Base-by-base conservation (phyloP, 2,113 vertebrate species). In the Silurus asotus region DNA sequence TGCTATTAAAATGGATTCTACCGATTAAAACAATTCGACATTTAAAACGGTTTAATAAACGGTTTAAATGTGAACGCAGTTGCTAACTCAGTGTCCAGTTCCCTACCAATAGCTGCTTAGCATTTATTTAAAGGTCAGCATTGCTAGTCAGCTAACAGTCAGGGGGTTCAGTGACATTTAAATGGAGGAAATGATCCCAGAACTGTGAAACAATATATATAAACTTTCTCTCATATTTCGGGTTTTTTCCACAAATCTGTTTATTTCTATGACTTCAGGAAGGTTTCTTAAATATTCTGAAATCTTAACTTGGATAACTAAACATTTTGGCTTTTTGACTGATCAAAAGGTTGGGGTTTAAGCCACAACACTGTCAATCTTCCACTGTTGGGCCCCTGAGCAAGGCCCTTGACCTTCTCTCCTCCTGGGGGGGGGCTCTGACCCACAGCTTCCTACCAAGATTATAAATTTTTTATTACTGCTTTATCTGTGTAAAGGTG, bases 51-150 rank as follows among this genome's bases (percentile, higher is more conserved):
- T 20, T n/a, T 53, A 84, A 65, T 62, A 14, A 23, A 0, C 1
- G 14, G 15, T 19, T n/a, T 56, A 4, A 78, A 53, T 8, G 15
- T 28, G 9, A 7, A 37, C 23, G 17, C 0, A 17, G 14, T 13
- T 53, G 48, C 23, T 62, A 11, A n/a, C 13, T 4, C 19, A 23
- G 49, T 64, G 13, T 86, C 49, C 51, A 25, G 62, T 85, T 69
- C 37, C 59, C 11, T 56, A 3, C 59, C 14, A 14, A 51, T 75
- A 49, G 67, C 45, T 59, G 62, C 17, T 65, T 28, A 14, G 23
- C 14, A 70, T 82, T 65, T 23, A 56, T 72, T 75, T 87, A 87
- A 83, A 82, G 80, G 86, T 77, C 80, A 87, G 8, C 10, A 28
- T 13, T 28, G 67, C 14, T 14, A n/a, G 45, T 61, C 14, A 23